Evolutionary conservation across 2,113 vertebrate species (phyloP), one percentile per base, ranked within the genome.

Genomic region (Natator depressus): DNA sequence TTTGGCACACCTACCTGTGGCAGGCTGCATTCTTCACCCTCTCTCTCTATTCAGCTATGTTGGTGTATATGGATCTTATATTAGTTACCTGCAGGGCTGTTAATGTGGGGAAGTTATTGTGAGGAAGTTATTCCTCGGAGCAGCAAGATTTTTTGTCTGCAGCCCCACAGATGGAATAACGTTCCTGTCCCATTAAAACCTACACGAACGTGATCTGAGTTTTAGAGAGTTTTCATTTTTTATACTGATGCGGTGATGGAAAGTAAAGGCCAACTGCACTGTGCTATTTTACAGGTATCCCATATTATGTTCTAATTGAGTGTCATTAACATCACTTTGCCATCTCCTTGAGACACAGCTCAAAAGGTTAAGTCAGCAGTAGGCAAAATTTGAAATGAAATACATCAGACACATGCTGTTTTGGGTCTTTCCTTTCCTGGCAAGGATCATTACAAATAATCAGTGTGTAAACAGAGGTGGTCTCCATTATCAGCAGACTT

Each of bases 21-120:
- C 54, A 65, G 59, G 49, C 79, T 22, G 31, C 17, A 51, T 31
- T 25, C 20, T 51, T 31, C 8, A 19, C 8, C 42, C 27, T 2
- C 0, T 38, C n/a, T 69, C 62, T 50, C 42, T 78, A 87, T 20
- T 3, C 55, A 78, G 11, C 75, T 1, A 1, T 1, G 8, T 5
- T 78, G 1, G 1, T 0, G 0, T 35, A 82, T 3, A 50, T 25
- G 42, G 49, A 50, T 0, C 8, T 9, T 84, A 29, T 11, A 55
- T 47, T 19, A 75, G 85, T 16, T 6, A 29, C 1, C 27, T 4
- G 0, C 3, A 24, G 79, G 42, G 46, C 0, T 50, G 31, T 4
- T 1, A 17, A 19, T 10, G 10, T 10, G 38, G 49, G 54, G 59
- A 79, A 1, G 10, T 3, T 6, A 24, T 0, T 13, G 50, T 59